These are phyloP conservation scores for Toxotes chatareus DNA, from an alignment of 2,113 vertebrate genomes.

Conservation along the genomic window DNA sequence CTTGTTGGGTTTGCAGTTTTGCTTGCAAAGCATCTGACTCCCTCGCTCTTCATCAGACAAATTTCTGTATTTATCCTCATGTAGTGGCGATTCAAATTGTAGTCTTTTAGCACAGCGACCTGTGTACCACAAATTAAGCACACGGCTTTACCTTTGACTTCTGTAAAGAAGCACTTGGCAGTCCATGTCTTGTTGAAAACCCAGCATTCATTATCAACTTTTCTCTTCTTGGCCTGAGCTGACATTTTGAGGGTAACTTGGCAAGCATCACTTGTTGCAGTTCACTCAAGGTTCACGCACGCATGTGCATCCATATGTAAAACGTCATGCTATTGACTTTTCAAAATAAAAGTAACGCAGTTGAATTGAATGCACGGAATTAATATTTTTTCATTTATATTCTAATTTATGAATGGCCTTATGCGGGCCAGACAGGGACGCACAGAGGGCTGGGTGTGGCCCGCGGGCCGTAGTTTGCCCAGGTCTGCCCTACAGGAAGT, in stretches of 20 bases:
- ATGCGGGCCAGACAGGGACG: neutral
- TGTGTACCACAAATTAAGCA: constrained; percentile 28
- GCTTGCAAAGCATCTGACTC: too few relatives aligned
- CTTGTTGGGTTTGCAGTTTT: too few relatives aligned
- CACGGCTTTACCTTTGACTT: constrained; percentile 20
- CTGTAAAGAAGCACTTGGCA: constrained; percentile 38
- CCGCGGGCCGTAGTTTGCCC: neutral
- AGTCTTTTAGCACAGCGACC: constrained; percentile 9
- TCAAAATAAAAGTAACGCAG: too few relatives aligned
- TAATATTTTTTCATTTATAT: too few relatives aligned
- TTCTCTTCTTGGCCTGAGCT: neutral
- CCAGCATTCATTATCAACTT: neutral
- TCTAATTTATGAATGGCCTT: neutral
- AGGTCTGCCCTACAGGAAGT: neutral
- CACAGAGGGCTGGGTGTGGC: neutral
- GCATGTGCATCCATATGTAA: too few relatives aligned
- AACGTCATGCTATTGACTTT: too few relatives aligned
- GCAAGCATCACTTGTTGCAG: neutral
- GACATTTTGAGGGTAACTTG: neutral
- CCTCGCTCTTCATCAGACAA: neutral
- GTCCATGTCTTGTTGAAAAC: constrained; percentile 22
- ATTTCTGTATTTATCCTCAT: constrained; percentile 18
- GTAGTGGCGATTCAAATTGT: constrained; percentile 16
- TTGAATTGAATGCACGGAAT: too few relatives aligned
- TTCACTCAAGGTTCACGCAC: too few relatives aligned